Percentiles rank a stretch among this genome's conserved stretches.
These are phyloP conservation scores for Pachliopta kotzebuea DNA, from an alignment of 2,888 invertebrate species.

Conservation along the genomic window DNA sequence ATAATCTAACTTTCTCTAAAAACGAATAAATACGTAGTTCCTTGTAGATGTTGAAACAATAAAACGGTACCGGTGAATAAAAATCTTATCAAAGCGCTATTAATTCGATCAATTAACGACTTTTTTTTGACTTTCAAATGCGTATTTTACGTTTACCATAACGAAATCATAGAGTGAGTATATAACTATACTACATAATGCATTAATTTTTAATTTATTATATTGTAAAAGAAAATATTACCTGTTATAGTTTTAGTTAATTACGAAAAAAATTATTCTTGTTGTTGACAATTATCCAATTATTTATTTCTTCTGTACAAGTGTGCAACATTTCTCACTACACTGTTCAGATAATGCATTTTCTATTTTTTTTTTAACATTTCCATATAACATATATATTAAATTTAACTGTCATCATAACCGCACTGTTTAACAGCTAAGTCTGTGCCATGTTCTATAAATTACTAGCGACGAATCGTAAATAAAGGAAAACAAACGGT, in stretches of 20 bases:
- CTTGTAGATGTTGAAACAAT: too few species aligned
- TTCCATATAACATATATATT: constrained; percentile 30
- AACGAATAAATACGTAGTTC: too few species aligned
- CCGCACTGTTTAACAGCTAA: constrained; percentile 52
- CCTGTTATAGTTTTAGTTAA: neutral
- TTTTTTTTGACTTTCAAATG: constrained; percentile 3
- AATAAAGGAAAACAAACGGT: constrained; percentile 34
- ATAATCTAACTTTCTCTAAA: too few species aligned
- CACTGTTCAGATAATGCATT: constrained; percentile 1
- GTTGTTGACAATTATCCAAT: neutral
- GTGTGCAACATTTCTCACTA: constrained; percentile 10
- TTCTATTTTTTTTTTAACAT: neutral
- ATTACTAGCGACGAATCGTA: constrained; percentile 28
- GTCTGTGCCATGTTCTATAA: constrained; percentile 23
- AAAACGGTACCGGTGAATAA: too few species aligned
- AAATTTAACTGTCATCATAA: constrained; percentile 62
- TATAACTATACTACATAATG: neutral
- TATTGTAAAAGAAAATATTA: neutral
- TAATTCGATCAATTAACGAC: neutral
- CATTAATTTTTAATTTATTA: neutral
- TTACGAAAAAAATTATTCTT: neutral
- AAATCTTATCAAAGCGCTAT: too few species aligned
- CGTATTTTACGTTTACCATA: constrained; percentile 19
- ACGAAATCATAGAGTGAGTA: neutral
- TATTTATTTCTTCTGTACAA: neutral